Base-by-base conservation (phyloP, 2,797 vertebrate species). In the Apodemus agrarius region DNA sequence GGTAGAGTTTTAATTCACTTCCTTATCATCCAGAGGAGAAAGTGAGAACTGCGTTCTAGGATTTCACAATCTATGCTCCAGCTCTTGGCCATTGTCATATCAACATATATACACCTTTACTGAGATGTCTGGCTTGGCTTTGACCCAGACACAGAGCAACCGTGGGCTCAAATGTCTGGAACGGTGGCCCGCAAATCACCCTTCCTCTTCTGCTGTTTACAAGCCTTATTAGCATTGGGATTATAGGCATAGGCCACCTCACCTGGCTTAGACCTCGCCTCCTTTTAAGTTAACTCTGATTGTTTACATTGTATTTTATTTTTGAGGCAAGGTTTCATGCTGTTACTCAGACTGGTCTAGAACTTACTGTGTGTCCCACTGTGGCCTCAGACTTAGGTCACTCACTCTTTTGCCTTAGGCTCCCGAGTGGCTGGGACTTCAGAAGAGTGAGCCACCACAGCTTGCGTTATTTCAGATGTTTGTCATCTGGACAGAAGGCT, bases 1-100 rank as follows among this genome's bases (percentile, higher is more conserved):
- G 74, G 79, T 63, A 75, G 8, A 76, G 59, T 79, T 92, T 83
- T 61, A 85, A 93, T 24, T 93, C 57, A 95, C 63, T 26, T 90
- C 13, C 83, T 93, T 94, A 57, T 95, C 31, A 87, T 90, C 19
- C 14, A 37, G 54, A 83, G 40, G 4, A 2, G 54, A 49, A n/a
- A n/a, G 61, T n/a, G 63, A 69, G 72, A 49, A 69, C 46, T 79
- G 19, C 67, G 1, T 78, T 80, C 11, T 37, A 49, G 49, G 43
- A 34, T 22, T 87, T 89, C 69, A 86, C 19, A 93, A 31, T 79
- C 49, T 72, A 34, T 19, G 29, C 40, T 83, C 17, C 26, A 49
- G 13, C 49, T 67, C 21, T 83, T 84, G n/a, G 49, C 6, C 67
- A 78, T 57, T 19, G 16, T 43, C 63, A 49, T 19, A 52, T 16